These are phyloP conservation scores for Sparidentex hasta DNA, from an alignment of 2,797 vertebrate species.

Conservation along the genomic window DNA sequence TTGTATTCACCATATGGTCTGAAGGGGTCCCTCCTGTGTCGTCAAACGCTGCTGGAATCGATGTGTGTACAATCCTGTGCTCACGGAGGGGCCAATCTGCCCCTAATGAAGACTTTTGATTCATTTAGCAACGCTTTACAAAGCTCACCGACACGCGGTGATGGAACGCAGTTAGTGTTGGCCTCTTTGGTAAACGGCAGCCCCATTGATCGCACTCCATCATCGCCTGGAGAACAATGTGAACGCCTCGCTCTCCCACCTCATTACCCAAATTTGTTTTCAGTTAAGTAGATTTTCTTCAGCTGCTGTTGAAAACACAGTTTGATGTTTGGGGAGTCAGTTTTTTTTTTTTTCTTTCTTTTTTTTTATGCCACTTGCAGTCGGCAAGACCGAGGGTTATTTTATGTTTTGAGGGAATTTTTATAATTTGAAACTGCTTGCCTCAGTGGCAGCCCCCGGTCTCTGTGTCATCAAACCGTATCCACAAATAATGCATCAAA, in stretches of 20 bases:
- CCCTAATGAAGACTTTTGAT: slow-evolving; percentile 77
- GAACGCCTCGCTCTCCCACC: slow-evolving; percentile 49
- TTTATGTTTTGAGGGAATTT: slow-evolving; percentile 26
- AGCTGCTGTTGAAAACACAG: slow-evolving; percentile 36
- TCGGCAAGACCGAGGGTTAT: slow-evolving; percentile 24
- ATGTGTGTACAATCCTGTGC: slow-evolving; percentile 46
- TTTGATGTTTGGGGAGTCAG: slow-evolving; percentile 31
- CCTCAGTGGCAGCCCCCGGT: slow-evolving; percentile 28
- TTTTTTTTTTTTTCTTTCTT: background rate
- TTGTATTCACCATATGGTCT: slow-evolving; percentile 11
- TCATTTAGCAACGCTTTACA: slow-evolving; percentile 66
- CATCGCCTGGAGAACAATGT: slow-evolving; percentile 53
- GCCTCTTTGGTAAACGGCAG: slow-evolving; percentile 54
- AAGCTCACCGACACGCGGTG: slow-evolving; percentile 30
- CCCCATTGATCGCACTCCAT: slow-evolving; percentile 72
- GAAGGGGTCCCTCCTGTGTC: slow-evolving; percentile 9
- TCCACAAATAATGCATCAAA: slow-evolving; percentile 24
- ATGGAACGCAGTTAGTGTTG: slow-evolving; percentile 59
- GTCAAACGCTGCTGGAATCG: slow-evolving; percentile 65
- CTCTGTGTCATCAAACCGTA: slow-evolving; percentile 39
- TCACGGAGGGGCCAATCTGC: slow-evolving; percentile 61
- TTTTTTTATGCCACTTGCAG: slow-evolving; percentile 1
- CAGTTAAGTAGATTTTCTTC: slow-evolving; percentile 50
- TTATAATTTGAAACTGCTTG: slow-evolving; percentile 28
- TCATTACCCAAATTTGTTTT: slow-evolving; percentile 74